Base-by-base conservation (phyloP, 2,113 vertebrate species). In the Notarius quadriscutis region DNA sequence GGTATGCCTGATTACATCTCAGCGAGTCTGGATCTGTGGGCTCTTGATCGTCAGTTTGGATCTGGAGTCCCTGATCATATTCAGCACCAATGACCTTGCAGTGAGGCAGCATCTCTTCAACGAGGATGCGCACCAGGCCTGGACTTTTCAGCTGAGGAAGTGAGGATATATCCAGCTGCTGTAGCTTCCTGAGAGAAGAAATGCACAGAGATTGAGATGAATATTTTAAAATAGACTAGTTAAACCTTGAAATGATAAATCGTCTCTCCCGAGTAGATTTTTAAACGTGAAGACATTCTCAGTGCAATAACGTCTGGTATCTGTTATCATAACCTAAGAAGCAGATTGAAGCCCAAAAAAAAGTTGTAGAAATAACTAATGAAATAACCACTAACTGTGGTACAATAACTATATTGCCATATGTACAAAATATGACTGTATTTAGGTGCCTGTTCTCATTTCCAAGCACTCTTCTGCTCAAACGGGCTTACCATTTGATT, bases 31-130 rank as follows among this genome's bases (percentile, higher is more conserved):
- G 9, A 25, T 63, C 62, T 22, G 12, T 27, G 58, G 48, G 83
- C 51, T 88, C 55, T 25, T 34, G 58, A 27, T 25, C 22, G n/a
- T 77, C 34, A 27, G 86, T 22, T 53, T 82, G 87, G 51, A 63
- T 90, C 62, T 65, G 34, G 55, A 94, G 71, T 82, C 89, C 92
- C 87, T 87, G 87, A 7, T 92, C 53, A 27, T 95, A 96, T 9
- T 95, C 92, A 1, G 87, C 87, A 17, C 96, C 96, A 1, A 89
- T 90, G 81, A 98, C 91, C 30, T 94, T 83, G 27, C 97, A 98
- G n/a, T 88, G 87, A 2, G 96, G 96, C 75, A 98, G 91, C 95
- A 96, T 96, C 88, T 98, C 97, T 87, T 98, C 97, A 90, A 98
- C 79, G 67, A 98, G 91, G 87, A 98, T 97, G 75, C 85, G 90